phyloP scores from a whole-genome alignment of 2,888 invertebrate species.

The Brachyopa scutellaris region DNA sequence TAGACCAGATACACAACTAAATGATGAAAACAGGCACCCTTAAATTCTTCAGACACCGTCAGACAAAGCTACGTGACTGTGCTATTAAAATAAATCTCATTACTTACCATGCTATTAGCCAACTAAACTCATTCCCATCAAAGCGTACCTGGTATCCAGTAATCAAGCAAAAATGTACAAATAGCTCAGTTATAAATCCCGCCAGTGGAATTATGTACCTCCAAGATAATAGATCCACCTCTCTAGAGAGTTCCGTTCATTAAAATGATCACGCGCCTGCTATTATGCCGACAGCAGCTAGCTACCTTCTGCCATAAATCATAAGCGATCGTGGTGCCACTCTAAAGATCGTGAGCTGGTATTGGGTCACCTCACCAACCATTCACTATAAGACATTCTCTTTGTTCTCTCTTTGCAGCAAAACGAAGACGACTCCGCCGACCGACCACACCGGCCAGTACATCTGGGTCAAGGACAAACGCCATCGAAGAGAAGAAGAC shows the following conservation, averaged over 20 bases:
- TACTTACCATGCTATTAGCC: slow-evolving; percentile 49
- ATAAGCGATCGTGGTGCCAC: slow-evolving; percentile 28
- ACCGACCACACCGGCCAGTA: slow-evolving; percentile 76
- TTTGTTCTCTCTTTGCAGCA: slow-evolving; percentile 73
- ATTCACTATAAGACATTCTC: too few relatives aligned
- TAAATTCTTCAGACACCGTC: too few relatives aligned
- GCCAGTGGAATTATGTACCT: slow-evolving; percentile 25
- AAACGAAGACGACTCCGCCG: slow-evolving; percentile 80
- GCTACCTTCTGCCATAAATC: slow-evolving; percentile 12
- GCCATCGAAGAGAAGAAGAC: slow-evolving; percentile 82
- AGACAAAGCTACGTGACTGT: slow-evolving; percentile 47
- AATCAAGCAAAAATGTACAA: slow-evolving; percentile 25
- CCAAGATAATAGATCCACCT: slow-evolving; percentile 38
- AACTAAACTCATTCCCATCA: slow-evolving; percentile 11
- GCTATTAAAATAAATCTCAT: slow-evolving; percentile 38
- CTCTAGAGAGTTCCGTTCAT: slow-evolving; percentile 29
- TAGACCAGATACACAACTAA: too few relatives aligned
- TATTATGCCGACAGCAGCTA: slow-evolving; percentile 41
- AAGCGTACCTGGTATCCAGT: slow-evolving; percentile 7
- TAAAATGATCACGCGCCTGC: slow-evolving; percentile 55
- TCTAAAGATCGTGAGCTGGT: slow-evolving; percentile 10
- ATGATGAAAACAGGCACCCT: too few relatives aligned
- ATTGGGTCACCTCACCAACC: not conserved
- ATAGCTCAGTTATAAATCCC: not conserved
- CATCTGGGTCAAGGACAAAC: slow-evolving; percentile 83